Evolutionary conservation across 37 sponge, comb jelly and placozoan species (phyloP), one percentile per base, ranked within the genome.

Genomic region (Ephydatia muelleri): DNA sequence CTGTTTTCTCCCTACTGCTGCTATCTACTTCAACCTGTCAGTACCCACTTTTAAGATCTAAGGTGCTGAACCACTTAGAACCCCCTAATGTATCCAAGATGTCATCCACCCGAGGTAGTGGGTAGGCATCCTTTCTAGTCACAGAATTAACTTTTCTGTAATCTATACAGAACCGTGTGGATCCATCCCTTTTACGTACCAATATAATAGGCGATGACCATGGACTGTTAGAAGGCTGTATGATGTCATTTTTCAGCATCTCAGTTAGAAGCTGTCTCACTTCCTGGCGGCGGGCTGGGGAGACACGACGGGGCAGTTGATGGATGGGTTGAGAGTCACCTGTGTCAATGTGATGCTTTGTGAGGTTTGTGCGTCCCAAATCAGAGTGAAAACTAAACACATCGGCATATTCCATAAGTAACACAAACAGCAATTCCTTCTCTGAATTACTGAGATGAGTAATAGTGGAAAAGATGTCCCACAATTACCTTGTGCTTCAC

Each of bases 91-190:
- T 84, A 57, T 79, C 81, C 38, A 80, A 49, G 5, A 79, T 72
- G 72, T 43, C 40, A 30, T 82, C 70, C 28, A 88, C 83, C 43
- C 81, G 82, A 28, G 89, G 89, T 33, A 88, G 79, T 19, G 84
- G 83, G 75, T 82, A 88, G 6, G 83, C 67, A 69, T 88, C 89
- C 73, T 83, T 88, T 28, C 49, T 57, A 22, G 80, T 84, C 12
- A 73, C 81, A 40, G 73, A 14, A 38, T 89, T 89, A 21, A 84
- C 25, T 68, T 84, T 78, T 49, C 90, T 79, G 70, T 90, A 90
- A 69, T 85, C 91, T 8, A 85, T 75, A 49, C 81, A 71, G 36
- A 90, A 85, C 33, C 91, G 67, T 30, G 70, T 38, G 32, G 73
- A 70, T 25, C 81, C 81, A 78, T 86, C 87, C 39, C 81, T 86